phyloP scores from a whole-genome alignment of 2,888 invertebrate genomes.

The Megaustenia siamemsis region DNA sequence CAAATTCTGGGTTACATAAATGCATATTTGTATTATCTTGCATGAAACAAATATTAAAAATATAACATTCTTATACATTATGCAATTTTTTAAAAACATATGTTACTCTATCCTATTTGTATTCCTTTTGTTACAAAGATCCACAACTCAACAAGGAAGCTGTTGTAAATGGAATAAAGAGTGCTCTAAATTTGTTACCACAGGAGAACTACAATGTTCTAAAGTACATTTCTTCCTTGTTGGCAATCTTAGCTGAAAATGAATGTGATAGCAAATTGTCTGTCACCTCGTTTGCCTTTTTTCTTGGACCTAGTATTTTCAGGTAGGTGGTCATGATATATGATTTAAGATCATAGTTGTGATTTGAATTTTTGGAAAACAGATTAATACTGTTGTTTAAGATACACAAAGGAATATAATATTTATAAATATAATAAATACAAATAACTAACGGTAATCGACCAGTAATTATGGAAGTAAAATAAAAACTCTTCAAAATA shows the following conservation, averaged over 20 bases:
- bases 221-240: constrained; percentile 80
- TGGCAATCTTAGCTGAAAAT: constrained; percentile 79
- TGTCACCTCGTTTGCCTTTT: constrained; percentile 80
- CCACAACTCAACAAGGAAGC: background rate
- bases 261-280: constrained; percentile 80
- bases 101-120: background rate
- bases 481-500: no score
- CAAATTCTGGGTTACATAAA: no score
- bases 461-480: no score
- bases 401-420: no score
- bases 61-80: no score
- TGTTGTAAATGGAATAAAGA: constrained; percentile 26
- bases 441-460: no score
- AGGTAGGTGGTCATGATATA: constrained; percentile 67
- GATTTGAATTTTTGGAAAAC: no score
- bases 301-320: constrained; percentile 81
- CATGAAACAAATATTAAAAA: background rate
- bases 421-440: no score
- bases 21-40: background rate
- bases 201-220: constrained; percentile 80
- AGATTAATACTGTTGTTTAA: no score
- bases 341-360: no score
- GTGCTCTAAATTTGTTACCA: constrained; percentile 75
- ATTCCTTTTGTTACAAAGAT: constrained; percentile 2
- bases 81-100: no score